Base-by-base conservation (phyloP, 1,140 invertebrate genomes). In the Drosophila triauraria region DNA sequence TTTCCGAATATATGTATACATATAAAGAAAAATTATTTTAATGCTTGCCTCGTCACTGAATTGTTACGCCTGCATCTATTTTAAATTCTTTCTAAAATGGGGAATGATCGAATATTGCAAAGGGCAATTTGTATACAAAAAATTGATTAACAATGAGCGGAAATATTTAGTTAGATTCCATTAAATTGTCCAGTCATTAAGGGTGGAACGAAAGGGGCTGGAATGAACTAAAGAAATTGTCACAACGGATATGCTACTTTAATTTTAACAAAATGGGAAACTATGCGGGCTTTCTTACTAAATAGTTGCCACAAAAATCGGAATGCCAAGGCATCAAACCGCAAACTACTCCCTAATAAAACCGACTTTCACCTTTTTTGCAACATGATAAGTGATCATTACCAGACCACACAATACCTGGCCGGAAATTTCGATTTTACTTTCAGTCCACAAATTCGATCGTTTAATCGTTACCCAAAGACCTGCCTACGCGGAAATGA, bases 101-200 rank as follows among this genome's bases (percentile, higher is more conserved):
- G 13, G 7, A n/a, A 12, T 13, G 3, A 40, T 46, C 27, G 15
- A 56, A 17, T 17, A 30, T 54, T 9, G 10, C 10, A 53, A 42
- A 58, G 43, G 51, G 27, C 38, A 60, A 79, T 74, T 78, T 78
- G 64, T 77, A 67, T 72, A 15, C 43, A 38, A 68, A 58, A 76
- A 88, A 90, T 84, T 81, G 68, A 79, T 84, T 76, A 84, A 76
- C 71, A 79, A 85, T 85, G 71, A 77, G 64, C 75, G 85, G 85
- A 90, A 79, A 85, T 90, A 85, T 90, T 90, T 82, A 90, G 85
- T 90, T 90, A 77, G 69, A 65, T 70, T 78, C 82, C 69, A 81
- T 80, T 87, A 27, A 54, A 67, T 30, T 35, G 30, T 7, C 17
- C 8, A 76, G 42, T 63, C 50, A 44, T 43, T 51, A 38, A 67